Base-by-base conservation (phyloP, 2,888 invertebrate genomes). In the Macrosoma leucophasiata region DNA sequence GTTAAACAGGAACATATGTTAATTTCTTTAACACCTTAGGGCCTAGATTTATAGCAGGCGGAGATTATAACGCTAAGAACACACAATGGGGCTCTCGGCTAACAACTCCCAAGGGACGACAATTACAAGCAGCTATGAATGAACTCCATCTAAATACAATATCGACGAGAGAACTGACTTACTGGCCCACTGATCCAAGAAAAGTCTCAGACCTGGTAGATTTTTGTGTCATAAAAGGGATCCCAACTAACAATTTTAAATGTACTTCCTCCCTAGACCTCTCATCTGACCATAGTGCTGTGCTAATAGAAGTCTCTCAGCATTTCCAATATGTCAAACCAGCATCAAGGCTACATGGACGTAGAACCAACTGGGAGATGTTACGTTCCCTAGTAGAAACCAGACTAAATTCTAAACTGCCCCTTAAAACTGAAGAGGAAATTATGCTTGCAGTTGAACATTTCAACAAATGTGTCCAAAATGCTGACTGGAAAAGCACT, bases 191-290 rank as follows among this genome's bases (percentile, higher is more conserved):
- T 2, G 48, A 47, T 22, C 21, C 7, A 31, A 17, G 26, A 2
- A 47, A 33, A 30, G 28, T 37, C 2, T 43, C 47, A 17, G 46
- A 50, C 17, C 10, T 45, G n/a, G 10, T 47, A 3, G 43, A 50
- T 25, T 50, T 50, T 25, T 42, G 21, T 24, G 25, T 50, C 3
- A 20, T 14, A 4, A 47, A 39, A 26, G 31, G 30, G 3, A 18
- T 45, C 7, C n/a, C 11, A 11, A 28, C 15, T 9, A 37, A 30
- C 7, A 31, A 29, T 17, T 10, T 21, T 1, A 36, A 6, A 5
- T 28, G 27, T 13, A 29, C 45, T 33, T 19, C 45, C 19, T 29
- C 37, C 8, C 24, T 29, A 2, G 52, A 53, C 9, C 32, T 45
- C 3, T 34, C 38, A 1, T 44, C 50, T 0, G 42, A 51, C 14